These are phyloP conservation scores for Syrista parreyssii DNA, from an alignment of 2,888 invertebrate species.

Conservation along the genomic window DNA sequence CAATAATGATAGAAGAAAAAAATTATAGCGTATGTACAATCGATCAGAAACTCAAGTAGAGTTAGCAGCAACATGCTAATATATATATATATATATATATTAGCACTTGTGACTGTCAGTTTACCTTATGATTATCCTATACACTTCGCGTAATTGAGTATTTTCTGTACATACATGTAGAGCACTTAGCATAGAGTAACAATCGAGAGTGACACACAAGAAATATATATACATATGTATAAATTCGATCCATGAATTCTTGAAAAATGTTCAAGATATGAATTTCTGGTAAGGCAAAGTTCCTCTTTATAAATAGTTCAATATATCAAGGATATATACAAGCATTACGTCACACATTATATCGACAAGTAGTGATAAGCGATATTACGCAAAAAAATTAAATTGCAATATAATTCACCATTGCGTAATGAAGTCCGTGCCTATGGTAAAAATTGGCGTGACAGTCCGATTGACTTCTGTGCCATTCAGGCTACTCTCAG, in stretches of 20 bases:
- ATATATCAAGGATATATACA: not conserved
- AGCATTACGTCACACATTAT: not conserved
- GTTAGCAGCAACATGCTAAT: not conserved
- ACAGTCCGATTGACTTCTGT: constrained; percentile 73
- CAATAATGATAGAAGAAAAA: not conserved
- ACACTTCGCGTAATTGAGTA: constrained; percentile 21
- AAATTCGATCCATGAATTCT: not conserved
- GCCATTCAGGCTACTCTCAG: constrained; percentile 60
- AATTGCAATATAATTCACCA: constrained; percentile 71
- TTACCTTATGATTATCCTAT: constrained; percentile 3
- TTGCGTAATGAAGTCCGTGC: constrained; percentile 81
- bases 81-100: too few species aligned
- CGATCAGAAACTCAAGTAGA: not conserved
- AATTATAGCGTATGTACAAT: not conserved
- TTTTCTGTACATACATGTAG: constrained; percentile 19
- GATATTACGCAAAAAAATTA: not conserved
- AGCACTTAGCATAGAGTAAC: not conserved
- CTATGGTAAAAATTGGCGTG: constrained; percentile 80
- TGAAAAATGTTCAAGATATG: not conserved
- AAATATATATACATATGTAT: not conserved
- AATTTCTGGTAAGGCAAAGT: not conserved
- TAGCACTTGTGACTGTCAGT: constrained; percentile 3
- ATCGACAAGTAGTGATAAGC: not conserved
- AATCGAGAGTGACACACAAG: not conserved
- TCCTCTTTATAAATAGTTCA: not conserved